Conservation (phyloP, 35 echinoderm and acorn worm genomes). For the Lytechinus pictus region DNA sequence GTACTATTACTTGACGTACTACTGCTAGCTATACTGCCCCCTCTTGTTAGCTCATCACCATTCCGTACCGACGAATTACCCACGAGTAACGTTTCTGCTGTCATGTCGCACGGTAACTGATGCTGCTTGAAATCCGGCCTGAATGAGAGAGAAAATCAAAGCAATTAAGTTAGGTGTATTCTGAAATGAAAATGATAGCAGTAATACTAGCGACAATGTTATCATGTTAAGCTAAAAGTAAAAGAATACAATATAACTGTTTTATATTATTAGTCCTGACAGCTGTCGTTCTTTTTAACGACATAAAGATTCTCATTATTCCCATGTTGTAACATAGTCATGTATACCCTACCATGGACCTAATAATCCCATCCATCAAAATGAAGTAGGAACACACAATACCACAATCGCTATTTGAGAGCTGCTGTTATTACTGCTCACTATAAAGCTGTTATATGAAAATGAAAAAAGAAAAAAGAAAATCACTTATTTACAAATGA, state of each 20-base stretch:
- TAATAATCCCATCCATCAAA: not conserved
- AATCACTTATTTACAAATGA: too few species aligned
- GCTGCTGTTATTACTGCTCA: too few species aligned
- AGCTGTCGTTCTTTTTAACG: not conserved
- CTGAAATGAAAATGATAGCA: not conserved
- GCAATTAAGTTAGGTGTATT: not conserved
- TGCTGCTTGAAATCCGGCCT: conserved; percentile 86
- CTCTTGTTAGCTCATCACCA: conserved; percentile 63
- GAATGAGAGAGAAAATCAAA: not conserved
- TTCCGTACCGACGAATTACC: not conserved
- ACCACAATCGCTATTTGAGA: too few species aligned
- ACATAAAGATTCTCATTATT: not conserved
- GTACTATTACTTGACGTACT: conserved; percentile 54
- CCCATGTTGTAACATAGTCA: not conserved
- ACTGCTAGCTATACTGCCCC: conserved; percentile 60
- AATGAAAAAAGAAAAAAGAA: too few species aligned
- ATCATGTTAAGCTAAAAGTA: not conserved
- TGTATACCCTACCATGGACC: not conserved
- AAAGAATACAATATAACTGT: not conserved
- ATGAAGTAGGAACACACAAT: too few species aligned
- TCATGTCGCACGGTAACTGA: conserved; percentile 70
- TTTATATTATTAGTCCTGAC: not conserved
- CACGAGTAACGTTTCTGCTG: conserved; percentile 49
- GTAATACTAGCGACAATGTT: not conserved
- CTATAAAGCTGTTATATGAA: too few species aligned